Evolutionary conservation across 2,888 invertebrate species (phyloP).

Genomic region (Lottia gigantea): DNA sequence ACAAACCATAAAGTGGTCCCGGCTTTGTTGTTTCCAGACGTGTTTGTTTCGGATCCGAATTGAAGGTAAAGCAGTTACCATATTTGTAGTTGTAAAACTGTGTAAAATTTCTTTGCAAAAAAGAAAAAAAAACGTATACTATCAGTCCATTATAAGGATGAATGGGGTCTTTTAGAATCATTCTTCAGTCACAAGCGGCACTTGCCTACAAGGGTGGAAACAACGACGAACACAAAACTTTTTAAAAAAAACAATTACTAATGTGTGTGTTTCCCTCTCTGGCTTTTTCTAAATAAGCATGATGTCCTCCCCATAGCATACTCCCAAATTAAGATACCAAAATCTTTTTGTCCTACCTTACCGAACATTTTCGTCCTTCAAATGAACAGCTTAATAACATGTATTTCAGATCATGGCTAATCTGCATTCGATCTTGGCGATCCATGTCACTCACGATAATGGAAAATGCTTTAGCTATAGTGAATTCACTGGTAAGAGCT

Average conservation of each 20-base stretch:
- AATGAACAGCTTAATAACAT: slow-evolving; percentile 42
- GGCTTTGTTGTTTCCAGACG: slow-evolving; percentile 34
- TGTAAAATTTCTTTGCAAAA: slow-evolving; percentile 63
- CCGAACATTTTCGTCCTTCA: slow-evolving; percentile 39
- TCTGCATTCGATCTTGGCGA: slow-evolving; percentile 21
- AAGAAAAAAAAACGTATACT: too few relatives aligned
- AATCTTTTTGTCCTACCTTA: slow-evolving; percentile 28
- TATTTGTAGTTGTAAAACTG: slow-evolving; percentile 47
- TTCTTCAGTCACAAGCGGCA: too few relatives aligned
- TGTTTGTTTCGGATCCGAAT: slow-evolving; percentile 35
- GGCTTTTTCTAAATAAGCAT: too few relatives aligned
- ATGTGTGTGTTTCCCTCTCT: too few relatives aligned
- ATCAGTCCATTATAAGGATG: too few relatives aligned
- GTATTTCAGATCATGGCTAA: slow-evolving; percentile 42
- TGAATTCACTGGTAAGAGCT: slow-evolving; percentile 4
- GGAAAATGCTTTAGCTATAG: slow-evolving; percentile 31
- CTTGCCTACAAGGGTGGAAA: too few relatives aligned
- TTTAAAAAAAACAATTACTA: too few relatives aligned
- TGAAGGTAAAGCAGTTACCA: slow-evolving; percentile 64
- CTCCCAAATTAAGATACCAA: too few relatives aligned
- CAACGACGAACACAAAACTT: too few relatives aligned
- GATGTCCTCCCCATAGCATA: too few relatives aligned
- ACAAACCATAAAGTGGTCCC: slow-evolving; percentile 65
- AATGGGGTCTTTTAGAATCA: too few relatives aligned
- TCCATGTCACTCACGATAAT: slow-evolving; percentile 23